phyloP scores from a whole-genome alignment of 2,888 invertebrate species.

The Digitonthophagus gazella region DNA sequence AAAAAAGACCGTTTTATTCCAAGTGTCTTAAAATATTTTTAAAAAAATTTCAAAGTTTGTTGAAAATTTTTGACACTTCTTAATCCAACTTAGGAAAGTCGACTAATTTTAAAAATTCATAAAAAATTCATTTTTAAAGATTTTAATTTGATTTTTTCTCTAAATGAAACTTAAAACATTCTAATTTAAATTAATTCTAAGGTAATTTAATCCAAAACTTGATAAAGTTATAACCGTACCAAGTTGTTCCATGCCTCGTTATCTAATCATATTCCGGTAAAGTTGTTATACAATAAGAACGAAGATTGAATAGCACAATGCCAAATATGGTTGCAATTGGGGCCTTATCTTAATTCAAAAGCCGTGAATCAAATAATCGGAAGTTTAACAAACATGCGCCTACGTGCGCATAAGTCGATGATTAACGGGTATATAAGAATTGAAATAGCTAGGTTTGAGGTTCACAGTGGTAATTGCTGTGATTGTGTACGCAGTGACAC shows the following conservation, averaged over 20 bases:
- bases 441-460: neutral
- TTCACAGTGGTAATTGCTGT: neutral
- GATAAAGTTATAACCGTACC: neutral
- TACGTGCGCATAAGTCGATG: neutral
- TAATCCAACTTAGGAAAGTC: no score
- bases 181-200: no score
- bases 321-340: neutral
- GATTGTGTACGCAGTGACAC: neutral
- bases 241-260: neutral
- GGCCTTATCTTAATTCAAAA: neutral
- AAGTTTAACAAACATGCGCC: neutral
- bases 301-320: neutral
- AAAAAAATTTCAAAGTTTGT: no score
- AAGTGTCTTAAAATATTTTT: no score
- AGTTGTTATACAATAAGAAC: neutral
- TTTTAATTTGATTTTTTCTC: no score
- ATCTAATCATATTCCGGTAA: neutral
- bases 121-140: no score
- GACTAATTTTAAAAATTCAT: no score
- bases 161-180: no score
- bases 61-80: no score
- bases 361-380: neutral
- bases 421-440: neutral
- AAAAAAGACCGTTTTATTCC: no score
- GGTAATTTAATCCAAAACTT: no score